Base-by-base conservation (phyloP, 2,113 vertebrate genomes). In the Montifringilla adamsi region DNA sequence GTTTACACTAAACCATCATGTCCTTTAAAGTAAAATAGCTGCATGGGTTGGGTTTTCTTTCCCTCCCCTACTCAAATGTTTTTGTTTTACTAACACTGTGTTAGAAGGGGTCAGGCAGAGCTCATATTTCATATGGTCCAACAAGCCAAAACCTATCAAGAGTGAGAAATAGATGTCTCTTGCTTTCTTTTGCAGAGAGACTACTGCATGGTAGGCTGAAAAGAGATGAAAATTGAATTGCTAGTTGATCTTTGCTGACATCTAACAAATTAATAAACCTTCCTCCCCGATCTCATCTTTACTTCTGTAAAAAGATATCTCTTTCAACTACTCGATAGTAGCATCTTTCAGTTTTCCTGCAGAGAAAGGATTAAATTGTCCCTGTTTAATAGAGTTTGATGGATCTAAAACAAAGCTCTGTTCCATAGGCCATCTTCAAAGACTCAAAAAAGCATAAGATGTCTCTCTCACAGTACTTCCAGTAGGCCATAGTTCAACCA, bases 61-160 rank as follows among this genome's bases (percentile, higher is more conserved):
- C 93, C 56, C 77, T 93, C 74, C 67, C 85, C 91, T 96, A 88
- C 90, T 96, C 76, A 82, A 97, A 92, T 96, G 95, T 95, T 96
- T 97, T 97, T 95, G 93, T 97, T 97, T 97, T 94, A 96, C 93
- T 97, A 96, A 97, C 92, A 96, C 91, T 93, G 77, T 95, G 91
- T 93, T 96, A 92, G 82, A 93, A 97, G 85, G 94, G 96, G 92
- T 96, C 93, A 96, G 84, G 94, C 75, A 94, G 79, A 92, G 90
- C 93, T 97, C 94, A 30, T 96, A 91, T 97, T 96, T 97, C 96
- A 82, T 95, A 79, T 39, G 72, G 62, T 67, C 87, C 90, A 96
- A 84, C 70, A 90, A 94, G 84, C 88, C 95, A 95, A 96, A 96
- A 90, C 37, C 33, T 93, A 94, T 66, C 43, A 81, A 60, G 66